Base-by-base conservation (phyloP, 1,140 invertebrate genomes). In the Oncopeltus fasciatus region DNA sequence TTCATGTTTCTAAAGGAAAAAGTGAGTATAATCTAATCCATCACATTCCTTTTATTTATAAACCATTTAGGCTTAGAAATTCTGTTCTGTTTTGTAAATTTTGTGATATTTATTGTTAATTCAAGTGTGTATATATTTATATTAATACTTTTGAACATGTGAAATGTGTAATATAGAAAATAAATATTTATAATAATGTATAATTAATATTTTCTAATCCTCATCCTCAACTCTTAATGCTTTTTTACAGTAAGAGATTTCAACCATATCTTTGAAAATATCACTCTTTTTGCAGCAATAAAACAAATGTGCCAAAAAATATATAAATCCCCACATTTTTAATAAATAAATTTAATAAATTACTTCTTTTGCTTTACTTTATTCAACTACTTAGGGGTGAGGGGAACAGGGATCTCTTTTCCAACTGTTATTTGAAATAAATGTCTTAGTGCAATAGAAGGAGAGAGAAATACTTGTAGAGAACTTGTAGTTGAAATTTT, bases 61-160 rank as follows among this genome's bases (percentile, higher is more conserved):
- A 24, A 53, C 24, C 2, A 53, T 53, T 53, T 53, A 53, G 49
- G 24, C 3, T 53, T 24, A 53, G 49, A 38, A 8, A 38, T 38
- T 14, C 31, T 38, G 31, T 38, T 38, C 14, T 38, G 21, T 53
- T 46, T 46, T 3, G 16, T 14, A 53, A 53, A 53, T 53, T 53
- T 4, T 53, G 49, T 53, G 49, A 53, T 53, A 53, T 53, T 53
- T 53, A 53, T 53, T 53, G 24, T 53, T 53, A 53, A 53, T 24
- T 53, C 20, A 21, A 24, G 21, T 53, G 49, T 53, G 26, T 53
- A 53, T 53, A 53, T 16, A 53, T 53, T 24, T 53, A 26, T 5
- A 38, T 8, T 38, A 38, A 38, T 38, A 38, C 31, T 38, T n/a
- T n/a, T n/a, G 31, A 38, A 38, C 14, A 14, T 38, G 31, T 8